phyloP scores from a whole-genome alignment of 2,888 invertebrate species.

The Pyrocoelia pectoralis region DNA sequence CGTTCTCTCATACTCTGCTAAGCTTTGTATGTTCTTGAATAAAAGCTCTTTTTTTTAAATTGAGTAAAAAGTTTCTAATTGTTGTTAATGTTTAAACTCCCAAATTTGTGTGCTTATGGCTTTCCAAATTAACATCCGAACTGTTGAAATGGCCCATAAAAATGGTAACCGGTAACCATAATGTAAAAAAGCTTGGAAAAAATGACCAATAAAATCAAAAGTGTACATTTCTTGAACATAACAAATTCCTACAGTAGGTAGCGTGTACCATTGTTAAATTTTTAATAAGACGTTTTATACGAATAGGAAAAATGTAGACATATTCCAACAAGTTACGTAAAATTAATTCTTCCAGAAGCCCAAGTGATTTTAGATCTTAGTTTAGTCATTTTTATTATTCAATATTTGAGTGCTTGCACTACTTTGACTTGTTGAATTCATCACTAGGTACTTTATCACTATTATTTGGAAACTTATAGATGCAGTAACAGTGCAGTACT shows the following conservation, averaged over 20 bases:
- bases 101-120: no score
- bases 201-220: conserved; percentile 4
- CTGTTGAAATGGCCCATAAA: no score
- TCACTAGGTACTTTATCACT: not conserved
- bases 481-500: conserved; percentile 5
- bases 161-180: no score
- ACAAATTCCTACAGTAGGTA: not conserved
- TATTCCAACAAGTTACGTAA: not conserved
- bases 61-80: no score
- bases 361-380: conserved; percentile 7
- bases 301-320: not conserved
- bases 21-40: no score
- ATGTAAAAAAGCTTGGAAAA: no score
- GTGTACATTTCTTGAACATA: not conserved
- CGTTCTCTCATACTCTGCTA: no score
- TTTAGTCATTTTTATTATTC: not conserved
- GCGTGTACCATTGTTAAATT: conserved; percentile 2
- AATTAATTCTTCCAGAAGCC: conserved; percentile 10
- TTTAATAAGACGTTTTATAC: conserved; percentile 10
- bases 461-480: not conserved
- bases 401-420: conserved; percentile 7
- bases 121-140: no score
- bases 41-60: no score
- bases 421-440: not conserved
- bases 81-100: no score